A percentile compares a stretch with the other conserved stretches of the same genome.
phyloP scores from a whole-genome alignment of 2,888 invertebrate genomes.

The Spodoptera picta region DNA sequence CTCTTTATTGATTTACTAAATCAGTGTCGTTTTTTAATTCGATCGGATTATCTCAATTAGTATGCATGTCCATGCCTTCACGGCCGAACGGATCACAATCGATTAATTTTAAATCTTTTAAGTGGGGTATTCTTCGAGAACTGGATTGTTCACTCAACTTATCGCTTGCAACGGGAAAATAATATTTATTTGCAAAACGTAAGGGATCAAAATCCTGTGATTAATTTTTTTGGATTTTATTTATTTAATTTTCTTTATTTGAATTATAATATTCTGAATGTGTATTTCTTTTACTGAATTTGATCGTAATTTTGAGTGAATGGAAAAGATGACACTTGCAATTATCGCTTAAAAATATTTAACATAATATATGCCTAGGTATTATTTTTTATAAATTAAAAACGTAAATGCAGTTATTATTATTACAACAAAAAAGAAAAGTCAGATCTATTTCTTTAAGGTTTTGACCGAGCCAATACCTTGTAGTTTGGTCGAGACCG shows the following conservation, averaged over 20 bases:
- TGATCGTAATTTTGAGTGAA: no score
- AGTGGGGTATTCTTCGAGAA: conserved; percentile 52
- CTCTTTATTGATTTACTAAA: conserved; percentile 6
- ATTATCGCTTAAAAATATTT: no score
- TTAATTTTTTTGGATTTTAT: conserved; percentile 1
- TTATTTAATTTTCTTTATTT: conserved; percentile 3
- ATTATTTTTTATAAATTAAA: no score
- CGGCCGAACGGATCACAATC: conserved; percentile 57
- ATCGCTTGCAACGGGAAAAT: conserved; percentile 28
- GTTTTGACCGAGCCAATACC: no score
- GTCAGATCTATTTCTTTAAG: no score
- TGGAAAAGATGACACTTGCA: no score
- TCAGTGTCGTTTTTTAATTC: conserved; percentile 30
- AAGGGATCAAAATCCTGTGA: background rate
- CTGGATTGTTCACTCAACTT: conserved; percentile 42
- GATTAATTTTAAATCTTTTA: conserved; percentile 61
- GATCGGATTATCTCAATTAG: conserved; percentile 63
- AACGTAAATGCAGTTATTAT: no score
- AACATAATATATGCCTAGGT: no score
- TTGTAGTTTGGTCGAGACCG: no score
- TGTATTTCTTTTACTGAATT: no score
- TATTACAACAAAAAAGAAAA: no score
- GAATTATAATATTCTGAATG: background rate
- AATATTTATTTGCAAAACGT: conserved; percentile 28
- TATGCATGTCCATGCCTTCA: conserved; percentile 56